phyloP scores from a whole-genome alignment of 2,797 vertebrate species.

The Xyrichtys novacula region DNA sequence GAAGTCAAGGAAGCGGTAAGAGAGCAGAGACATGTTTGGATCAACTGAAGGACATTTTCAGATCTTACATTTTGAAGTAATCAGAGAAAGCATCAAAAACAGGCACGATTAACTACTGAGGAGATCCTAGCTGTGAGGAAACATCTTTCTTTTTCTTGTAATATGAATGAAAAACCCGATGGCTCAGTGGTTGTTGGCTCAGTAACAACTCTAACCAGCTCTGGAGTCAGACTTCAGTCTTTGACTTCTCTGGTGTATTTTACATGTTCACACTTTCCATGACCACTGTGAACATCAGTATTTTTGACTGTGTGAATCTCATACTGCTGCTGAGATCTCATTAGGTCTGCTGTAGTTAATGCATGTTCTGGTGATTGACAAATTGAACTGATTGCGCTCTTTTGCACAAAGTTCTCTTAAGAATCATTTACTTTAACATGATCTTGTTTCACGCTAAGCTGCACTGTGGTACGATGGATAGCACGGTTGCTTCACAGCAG shows the following conservation, averaged over 20 bases:
- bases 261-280: not conserved
- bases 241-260: not conserved
- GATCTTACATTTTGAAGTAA: constrained; percentile 1
- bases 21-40: not conserved
- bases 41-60: constrained; percentile 3
- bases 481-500: no score
- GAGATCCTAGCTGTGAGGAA: not conserved
- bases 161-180: not conserved
- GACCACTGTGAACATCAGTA: not conserved
- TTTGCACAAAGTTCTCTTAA: no score
- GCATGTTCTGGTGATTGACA: no score
- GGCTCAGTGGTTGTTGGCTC: not conserved
- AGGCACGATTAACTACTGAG: not conserved
- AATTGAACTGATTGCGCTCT: no score
- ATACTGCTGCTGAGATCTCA: no score
- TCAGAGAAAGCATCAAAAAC: not conserved
- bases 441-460: no score
- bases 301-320: not conserved
- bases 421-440: no score
- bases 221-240: not conserved
- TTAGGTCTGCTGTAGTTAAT: no score
- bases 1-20: not conserved
- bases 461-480: no score
- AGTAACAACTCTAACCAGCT: no score
- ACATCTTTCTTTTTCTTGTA: not conserved